Evolutionary conservation across 2,888 invertebrate genomes (phyloP).

Genomic region (Agrenia bidenticulata): DNA sequence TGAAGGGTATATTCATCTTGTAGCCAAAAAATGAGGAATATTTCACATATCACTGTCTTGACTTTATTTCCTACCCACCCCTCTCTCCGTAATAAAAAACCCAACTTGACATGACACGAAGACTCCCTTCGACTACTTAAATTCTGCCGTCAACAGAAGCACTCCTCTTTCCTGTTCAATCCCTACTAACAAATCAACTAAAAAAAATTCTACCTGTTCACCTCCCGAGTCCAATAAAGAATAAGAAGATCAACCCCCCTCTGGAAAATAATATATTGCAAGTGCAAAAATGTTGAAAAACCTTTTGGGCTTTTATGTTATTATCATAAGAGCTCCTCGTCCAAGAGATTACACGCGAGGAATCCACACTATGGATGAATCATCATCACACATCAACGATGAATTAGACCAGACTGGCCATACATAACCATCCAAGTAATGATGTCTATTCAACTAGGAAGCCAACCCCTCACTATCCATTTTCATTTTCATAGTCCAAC

Average conservation of each 20-base stretch:
- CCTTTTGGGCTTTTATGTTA: neutral
- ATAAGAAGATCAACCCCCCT: too few species aligned
- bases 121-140: neutral
- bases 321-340: constrained; percentile 7
- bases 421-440: constrained; percentile 1
- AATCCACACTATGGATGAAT: neutral
- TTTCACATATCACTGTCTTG: constrained; percentile 7
- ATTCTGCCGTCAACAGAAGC: neutral
- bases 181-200: neutral
- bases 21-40: neutral
- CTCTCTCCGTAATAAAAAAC: constrained; percentile 1
- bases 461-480: neutral
- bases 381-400: neutral
- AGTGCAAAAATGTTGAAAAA: too few species aligned
- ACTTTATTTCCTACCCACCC: neutral
- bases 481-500: too few species aligned
- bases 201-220: neutral
- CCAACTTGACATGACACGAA: neutral
- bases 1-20: constrained; percentile 10
- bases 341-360: neutral
- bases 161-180: constrained; percentile 7
- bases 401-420: constrained; percentile 8
- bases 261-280: too few species aligned
- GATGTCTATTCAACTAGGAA: neutral
- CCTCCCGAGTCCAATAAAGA: neutral